Evolutionary conservation across 2,797 vertebrate genomes (phyloP).

Genomic region (Gallinago solitaria): DNA sequence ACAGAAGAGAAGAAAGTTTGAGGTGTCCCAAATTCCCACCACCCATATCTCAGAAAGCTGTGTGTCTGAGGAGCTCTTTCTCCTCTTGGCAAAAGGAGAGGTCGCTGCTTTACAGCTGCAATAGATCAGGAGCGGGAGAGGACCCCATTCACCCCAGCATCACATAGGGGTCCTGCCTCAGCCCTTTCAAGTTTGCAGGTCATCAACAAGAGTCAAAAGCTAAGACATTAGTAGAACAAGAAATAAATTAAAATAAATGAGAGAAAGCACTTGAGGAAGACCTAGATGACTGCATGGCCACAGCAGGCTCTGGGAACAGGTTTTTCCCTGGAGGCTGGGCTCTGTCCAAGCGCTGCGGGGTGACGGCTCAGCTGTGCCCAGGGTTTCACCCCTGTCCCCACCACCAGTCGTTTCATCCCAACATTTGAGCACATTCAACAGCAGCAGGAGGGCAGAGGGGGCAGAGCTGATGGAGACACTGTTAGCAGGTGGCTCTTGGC

Average conservation of each 20-base stretch:
- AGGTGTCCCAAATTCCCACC: not conserved
- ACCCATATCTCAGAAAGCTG: not conserved
- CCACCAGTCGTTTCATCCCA: not conserved
- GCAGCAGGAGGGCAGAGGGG: not conserved
- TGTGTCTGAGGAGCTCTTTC: not conserved
- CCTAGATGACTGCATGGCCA: not conserved
- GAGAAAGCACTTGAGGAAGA: not conserved
- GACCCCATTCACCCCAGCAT: not conserved
- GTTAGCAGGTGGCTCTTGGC: not conserved
- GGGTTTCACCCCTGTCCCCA: not conserved
- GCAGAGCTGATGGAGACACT: not conserved
- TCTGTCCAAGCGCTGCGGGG: not conserved
- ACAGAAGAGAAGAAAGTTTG: not conserved
- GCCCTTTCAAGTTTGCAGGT: not conserved
- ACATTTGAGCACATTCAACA: fast-evolving
- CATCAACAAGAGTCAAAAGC: not conserved
- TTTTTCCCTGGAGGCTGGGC: not conserved
- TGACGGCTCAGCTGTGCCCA: not conserved
- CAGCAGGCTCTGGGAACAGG: not conserved
- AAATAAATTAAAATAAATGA: not conserved
- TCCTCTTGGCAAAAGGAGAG: not conserved
- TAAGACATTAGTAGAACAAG: not conserved
- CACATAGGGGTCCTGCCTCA: not conserved
- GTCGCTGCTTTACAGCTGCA: not conserved
- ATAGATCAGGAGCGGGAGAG: not conserved